Conservation (phyloP, 1,140 invertebrate species). For the Diorhabda sublineata region DNA sequence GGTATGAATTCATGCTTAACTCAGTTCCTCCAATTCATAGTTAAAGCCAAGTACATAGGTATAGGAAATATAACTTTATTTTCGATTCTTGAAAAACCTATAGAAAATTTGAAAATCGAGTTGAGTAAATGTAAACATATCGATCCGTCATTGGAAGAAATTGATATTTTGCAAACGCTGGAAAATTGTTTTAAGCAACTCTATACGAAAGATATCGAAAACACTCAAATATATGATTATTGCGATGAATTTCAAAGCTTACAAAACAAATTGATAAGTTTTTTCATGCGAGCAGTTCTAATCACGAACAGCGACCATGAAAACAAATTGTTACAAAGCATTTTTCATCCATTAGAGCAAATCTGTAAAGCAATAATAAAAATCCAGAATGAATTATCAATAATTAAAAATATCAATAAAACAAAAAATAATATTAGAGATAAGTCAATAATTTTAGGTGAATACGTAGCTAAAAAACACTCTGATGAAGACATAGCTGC, state of each 20-base stretch:
- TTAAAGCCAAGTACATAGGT: slow-evolving; percentile 31
- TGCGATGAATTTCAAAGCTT: slow-evolving; percentile 32
- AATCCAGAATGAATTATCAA: slow-evolving; percentile 30
- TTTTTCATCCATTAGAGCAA: slow-evolving; percentile 36
- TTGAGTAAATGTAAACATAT: slow-evolving; percentile 28
- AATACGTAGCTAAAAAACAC: background rate
- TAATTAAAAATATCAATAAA: slow-evolving; percentile 22
- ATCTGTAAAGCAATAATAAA: slow-evolving; percentile 35
- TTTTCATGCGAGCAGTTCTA: slow-evolving; percentile 39
- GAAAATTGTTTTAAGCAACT: slow-evolving; percentile 30
- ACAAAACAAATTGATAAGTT: slow-evolving; percentile 39
- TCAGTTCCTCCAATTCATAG: slow-evolving; percentile 35
- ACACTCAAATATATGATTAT: slow-evolving; percentile 32
- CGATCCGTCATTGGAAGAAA: slow-evolving; percentile 34
- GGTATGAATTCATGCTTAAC: background rate
- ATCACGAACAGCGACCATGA: slow-evolving; percentile 22
- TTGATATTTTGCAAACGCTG: slow-evolving; percentile 33
- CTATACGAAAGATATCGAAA: slow-evolving; percentile 4
- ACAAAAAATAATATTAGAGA: slow-evolving; percentile 17
- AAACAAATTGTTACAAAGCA: slow-evolving; percentile 37
- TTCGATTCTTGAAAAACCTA: slow-evolving; percentile 27
- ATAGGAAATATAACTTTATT: slow-evolving; percentile 38
- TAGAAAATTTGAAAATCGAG: slow-evolving; percentile 34
- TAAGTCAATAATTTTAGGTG: slow-evolving; percentile 12
- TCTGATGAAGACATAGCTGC: background rate